These are phyloP conservation scores for Seriola rivoliana DNA, from an alignment of 2,113 vertebrate genomes.

Conservation along the genomic window DNA sequence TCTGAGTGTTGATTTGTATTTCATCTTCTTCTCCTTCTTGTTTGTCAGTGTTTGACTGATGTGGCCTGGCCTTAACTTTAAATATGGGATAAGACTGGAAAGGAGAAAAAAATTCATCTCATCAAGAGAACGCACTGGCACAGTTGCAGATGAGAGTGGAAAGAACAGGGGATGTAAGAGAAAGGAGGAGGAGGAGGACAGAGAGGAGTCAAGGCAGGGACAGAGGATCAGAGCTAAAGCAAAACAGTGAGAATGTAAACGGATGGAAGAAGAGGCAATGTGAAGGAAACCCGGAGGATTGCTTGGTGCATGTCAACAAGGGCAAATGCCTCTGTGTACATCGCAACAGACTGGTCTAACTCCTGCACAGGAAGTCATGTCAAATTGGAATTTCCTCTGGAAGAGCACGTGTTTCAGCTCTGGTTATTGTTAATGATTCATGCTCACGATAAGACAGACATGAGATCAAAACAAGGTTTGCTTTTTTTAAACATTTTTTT, in stretches of 20 bases:
- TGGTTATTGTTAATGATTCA: conserved; percentile 30
- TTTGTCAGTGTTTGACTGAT: conserved; percentile 22
- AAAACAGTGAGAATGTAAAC: not conserved
- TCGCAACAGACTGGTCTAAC: conserved; percentile 4
- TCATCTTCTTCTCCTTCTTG: not conserved
- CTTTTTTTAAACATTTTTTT: not conserved
- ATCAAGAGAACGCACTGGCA: conserved; percentile 20
- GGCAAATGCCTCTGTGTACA: not conserved
- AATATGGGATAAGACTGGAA: not conserved
- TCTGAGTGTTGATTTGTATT: conserved; percentile 4
- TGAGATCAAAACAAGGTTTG: not conserved
- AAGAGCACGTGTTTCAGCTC: conserved; percentile 39
- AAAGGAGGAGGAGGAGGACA: conserved; percentile 1
- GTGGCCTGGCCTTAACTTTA: conserved; percentile 14
- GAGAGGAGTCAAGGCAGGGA: not conserved
- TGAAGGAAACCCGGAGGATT: conserved; percentile 28
- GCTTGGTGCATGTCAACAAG: conserved; percentile 23
- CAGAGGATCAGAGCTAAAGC: conserved; percentile 9
- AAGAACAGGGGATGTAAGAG: conserved; percentile 11
- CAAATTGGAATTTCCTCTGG: conserved; percentile 71
- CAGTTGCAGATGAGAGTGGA: not conserved
- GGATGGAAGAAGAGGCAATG: not conserved
- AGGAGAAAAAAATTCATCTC: not conserved
- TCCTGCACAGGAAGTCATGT: conserved; percentile 65
- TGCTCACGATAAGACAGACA: not conserved